Evolutionary conservation across 2,797 vertebrate species (phyloP).

Genomic region (Semotilus atromaculatus): DNA sequence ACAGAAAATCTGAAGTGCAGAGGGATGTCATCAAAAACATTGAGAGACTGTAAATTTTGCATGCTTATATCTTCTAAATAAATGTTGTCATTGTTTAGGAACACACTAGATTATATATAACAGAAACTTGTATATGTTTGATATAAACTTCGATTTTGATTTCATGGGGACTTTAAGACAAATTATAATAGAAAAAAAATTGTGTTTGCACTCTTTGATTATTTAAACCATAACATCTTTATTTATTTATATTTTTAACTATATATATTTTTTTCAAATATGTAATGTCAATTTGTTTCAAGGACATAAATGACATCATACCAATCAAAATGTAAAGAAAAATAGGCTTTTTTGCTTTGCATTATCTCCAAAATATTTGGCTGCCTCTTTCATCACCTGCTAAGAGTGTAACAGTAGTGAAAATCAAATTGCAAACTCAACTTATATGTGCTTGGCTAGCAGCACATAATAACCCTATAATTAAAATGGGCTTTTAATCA

Average conservation of each 20-base stretch:
- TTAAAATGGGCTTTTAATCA: conserved; percentile 57
- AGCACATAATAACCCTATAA: conserved; percentile 57
- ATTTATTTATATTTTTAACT: not conserved
- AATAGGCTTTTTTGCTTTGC: not conserved
- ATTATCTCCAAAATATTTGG: conserved; percentile 6
- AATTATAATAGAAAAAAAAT: not conserved
- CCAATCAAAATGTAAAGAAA: not conserved
- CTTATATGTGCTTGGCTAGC: conserved; percentile 52
- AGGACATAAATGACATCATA: not conserved
- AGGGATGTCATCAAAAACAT: not conserved
- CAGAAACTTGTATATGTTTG: no score
- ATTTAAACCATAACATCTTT: not conserved
- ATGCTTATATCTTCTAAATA: no score
- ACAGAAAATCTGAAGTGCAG: not conserved
- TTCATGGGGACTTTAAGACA: not conserved
- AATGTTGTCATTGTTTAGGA: no score
- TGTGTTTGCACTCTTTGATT: not conserved
- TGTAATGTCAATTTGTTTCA: not conserved
- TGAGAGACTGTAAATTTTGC: no score
- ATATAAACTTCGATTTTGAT: no score
- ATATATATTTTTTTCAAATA: not conserved
- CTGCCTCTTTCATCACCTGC: conserved; percentile 21
- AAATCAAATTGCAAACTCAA: conserved; percentile 38
- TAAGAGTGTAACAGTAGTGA: conserved; percentile 25
- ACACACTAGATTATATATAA: no score